Conservation (phyloP, 2,113 vertebrate genomes). For the Menidia beryllina region DNA sequence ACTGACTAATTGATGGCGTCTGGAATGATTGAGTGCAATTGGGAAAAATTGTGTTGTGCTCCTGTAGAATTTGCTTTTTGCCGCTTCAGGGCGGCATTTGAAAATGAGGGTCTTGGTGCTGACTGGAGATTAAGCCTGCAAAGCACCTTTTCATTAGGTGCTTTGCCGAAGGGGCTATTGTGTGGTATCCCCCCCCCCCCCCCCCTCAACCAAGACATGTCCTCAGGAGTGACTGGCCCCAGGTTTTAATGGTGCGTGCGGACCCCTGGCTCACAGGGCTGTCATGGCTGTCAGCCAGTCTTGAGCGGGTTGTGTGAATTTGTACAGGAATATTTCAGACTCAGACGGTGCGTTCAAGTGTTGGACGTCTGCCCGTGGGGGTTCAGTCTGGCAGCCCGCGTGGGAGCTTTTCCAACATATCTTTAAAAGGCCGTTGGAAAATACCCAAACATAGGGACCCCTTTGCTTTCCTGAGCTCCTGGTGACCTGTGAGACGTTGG, state of each 20-base stretch:
- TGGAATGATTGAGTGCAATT: slow-evolving; percentile 2
- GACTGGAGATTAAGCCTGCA: slow-evolving; percentile 63
- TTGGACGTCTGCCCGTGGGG: slow-evolving; percentile 36
- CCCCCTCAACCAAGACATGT: slow-evolving; percentile 64
- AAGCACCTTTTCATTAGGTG: slow-evolving; percentile 42
- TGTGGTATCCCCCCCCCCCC: slow-evolving; percentile 44
- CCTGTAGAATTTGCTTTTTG: slow-evolving; percentile 20
- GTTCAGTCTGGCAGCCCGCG: slow-evolving; percentile 27
- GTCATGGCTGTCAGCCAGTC: slow-evolving; percentile 38
- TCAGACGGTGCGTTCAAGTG: slow-evolving; percentile 34
- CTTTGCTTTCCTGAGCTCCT: neutral
- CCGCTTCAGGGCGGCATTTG: slow-evolving; percentile 12
- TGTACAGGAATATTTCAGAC: slow-evolving; percentile 47
- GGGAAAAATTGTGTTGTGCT: slow-evolving; percentile 13
- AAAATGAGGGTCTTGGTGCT: slow-evolving; percentile 57
- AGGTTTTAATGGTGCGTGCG: slow-evolving; percentile 28
- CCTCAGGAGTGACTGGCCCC: slow-evolving; percentile 39
- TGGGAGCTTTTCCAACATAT: slow-evolving; percentile 23
- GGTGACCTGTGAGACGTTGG: slow-evolving; percentile 16
- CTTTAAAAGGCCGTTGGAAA: slow-evolving; percentile 6
- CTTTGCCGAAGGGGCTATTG: slow-evolving; percentile 28
- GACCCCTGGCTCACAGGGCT: slow-evolving; percentile 24
- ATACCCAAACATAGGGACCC: neutral
- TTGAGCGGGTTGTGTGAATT: slow-evolving; percentile 27
- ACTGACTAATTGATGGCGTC: neutral